These are phyloP conservation scores for Saimiri boliviensis DNA, from an alignment of 2,113 vertebrate genomes.

Conservation along the genomic window DNA sequence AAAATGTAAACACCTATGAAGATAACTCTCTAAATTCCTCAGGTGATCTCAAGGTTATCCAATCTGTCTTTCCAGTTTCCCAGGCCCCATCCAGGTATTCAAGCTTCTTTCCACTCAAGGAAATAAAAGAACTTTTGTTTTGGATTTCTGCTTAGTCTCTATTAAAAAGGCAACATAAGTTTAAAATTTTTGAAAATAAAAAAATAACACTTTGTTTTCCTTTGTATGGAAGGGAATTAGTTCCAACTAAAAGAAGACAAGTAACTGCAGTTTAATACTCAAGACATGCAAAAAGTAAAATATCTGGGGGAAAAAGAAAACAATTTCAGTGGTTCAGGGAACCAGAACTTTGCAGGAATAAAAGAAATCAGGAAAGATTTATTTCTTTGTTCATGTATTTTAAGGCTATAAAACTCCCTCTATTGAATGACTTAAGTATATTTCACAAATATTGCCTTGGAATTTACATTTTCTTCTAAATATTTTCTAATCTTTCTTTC, in stretches of 20 bases:
- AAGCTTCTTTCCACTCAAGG: neutral
- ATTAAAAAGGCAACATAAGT: too few species aligned
- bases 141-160: too few species aligned
- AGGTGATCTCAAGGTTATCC: neutral
- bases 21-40: neutral
- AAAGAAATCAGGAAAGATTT: constrained; percentile 4
- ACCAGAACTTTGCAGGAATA: neutral
- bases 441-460: neutral
- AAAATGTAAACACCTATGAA: neutral
- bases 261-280: neutral
- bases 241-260: neutral
- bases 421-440: neutral
- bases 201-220: neutral
- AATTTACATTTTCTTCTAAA: neutral
- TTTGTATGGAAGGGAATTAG: neutral
- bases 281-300: neutral
- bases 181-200: too few species aligned
- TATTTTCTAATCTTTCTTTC: neutral
- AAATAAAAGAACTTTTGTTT: neutral
- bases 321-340: neutral
- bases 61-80: neutral
- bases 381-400: neutral
- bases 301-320: neutral
- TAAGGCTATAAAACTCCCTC: neutral
- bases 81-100: neutral